Evolutionary conservation across 2,888 invertebrate genomes (phyloP), one percentile per base, ranked within the genome.

Genomic region (Horisme vitalbata): DNA sequence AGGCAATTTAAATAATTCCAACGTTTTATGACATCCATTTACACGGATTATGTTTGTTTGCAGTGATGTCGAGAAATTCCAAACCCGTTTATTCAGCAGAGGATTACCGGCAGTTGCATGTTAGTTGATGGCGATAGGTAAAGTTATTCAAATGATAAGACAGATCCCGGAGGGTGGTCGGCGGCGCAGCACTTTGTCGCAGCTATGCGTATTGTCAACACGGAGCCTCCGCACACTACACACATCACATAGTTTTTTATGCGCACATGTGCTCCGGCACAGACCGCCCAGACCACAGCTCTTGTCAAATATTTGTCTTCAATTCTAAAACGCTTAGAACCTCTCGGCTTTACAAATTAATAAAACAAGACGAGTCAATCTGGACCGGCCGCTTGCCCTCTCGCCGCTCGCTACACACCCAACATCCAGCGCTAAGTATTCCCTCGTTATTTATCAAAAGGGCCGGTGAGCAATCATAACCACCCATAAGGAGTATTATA

Each of bases 151-250:
- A 65, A 64, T 68, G 71, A 71, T 71, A 71, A 70, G 63, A 39
- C 52, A 55, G 26, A 52, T 52, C 58, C 55, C 52, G 51, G 72
- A 75, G 80, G 85, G 84, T 81, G 83, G 85, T 81, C 59, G 61
- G 62, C 65, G 62, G 62, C 65, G 59, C 68, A 61, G 46, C 65
- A 74, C 77, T 75, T 75, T 71, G 75, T 71, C 75, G 64, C 71
- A 80, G 80, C 78, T 88, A 87, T 89, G 87, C 84, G 81, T 75
- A 83, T 69, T 86, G 87, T 88, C 88, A 89, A 87, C 85, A 88
- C 69, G 51, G 61, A 60, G 63, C 67, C 77, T 69, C 68, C 68
- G 61, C 73, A 64, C 74, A 76, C 78, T 73, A 66, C 71, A 75
- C 77, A 73, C 71, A 68, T 71, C 71, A 79, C 78, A 82, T 77